phyloP scores from a whole-genome alignment of 2,113 vertebrate species.

The Sapajus apella region DNA sequence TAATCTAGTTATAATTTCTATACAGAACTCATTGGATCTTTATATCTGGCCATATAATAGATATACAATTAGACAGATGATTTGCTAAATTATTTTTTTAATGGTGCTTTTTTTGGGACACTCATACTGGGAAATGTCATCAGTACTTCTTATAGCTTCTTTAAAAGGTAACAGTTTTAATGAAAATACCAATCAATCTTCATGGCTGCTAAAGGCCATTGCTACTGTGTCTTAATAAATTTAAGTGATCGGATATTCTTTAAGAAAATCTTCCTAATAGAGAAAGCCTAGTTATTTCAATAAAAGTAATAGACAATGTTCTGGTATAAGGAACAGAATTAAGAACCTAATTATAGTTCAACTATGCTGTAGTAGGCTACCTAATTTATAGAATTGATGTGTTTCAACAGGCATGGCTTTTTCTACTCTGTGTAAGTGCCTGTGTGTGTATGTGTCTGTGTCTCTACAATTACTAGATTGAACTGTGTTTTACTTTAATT shows the following conservation, averaged over 20 bases:
- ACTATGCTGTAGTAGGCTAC: not conserved
- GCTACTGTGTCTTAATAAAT: not conserved
- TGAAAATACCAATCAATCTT: constrained; percentile 2
- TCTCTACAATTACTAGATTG: not conserved
- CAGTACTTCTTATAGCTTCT: not conserved
- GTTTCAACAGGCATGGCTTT: not conserved
- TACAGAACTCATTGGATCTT: not conserved
- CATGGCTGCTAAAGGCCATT: not conserved
- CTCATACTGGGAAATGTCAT: not conserved
- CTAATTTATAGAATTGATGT: not conserved
- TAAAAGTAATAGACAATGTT: not conserved
- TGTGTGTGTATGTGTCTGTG: not conserved
- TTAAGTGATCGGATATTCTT: not conserved
- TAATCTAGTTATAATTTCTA: not conserved
- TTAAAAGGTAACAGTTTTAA: constrained; percentile 23
- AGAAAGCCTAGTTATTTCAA: not conserved
- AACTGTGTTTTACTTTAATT: not conserved
- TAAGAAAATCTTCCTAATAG: not conserved
- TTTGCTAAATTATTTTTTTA: constrained; percentile 24
- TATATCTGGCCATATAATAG: not conserved
- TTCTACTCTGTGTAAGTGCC: not conserved
- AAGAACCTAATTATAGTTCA: not conserved
- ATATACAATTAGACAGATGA: not conserved
- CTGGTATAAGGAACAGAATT: not conserved
- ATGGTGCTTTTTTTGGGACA: not conserved